Conservation (phyloP, 2,888 invertebrate genomes). For the Elmis aenea region DNA sequence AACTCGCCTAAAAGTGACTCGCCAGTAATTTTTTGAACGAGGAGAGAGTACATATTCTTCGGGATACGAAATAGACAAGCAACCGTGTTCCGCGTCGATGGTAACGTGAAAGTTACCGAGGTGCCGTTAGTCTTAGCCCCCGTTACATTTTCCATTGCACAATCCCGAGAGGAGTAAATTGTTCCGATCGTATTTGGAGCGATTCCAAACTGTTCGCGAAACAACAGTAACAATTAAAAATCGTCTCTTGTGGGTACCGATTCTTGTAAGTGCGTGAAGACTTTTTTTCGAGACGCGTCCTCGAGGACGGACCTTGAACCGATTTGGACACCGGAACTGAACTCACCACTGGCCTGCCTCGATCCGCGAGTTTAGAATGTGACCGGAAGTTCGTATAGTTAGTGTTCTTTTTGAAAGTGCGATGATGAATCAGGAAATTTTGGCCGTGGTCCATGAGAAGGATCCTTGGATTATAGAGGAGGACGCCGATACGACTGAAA, state of each 20-base stretch:
- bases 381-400: slow-evolving; percentile 10
- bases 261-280: no score
- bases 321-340: slow-evolving; percentile 7
- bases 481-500: slow-evolving; percentile 20
- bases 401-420: no score
- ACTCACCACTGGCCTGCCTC: background rate
- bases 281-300: background rate
- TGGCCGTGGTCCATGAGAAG: slow-evolving; percentile 44
- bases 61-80: slow-evolving; percentile 15
- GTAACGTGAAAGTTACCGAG: slow-evolving; percentile 24
- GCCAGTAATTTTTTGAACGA: slow-evolving; percentile 1
- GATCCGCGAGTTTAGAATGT: background rate
- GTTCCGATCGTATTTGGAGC: slow-evolving; percentile 8
- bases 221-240: no score
- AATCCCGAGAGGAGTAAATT: slow-evolving; percentile 8
- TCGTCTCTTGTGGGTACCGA: no score
- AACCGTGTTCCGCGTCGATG: slow-evolving; percentile 23
- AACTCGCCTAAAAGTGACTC: background rate
- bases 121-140: slow-evolving; percentile 22
- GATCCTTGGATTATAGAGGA: slow-evolving; percentile 43
- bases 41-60: no score
- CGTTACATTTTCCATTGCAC: slow-evolving; percentile 20
- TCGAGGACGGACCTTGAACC: slow-evolving; percentile 11
- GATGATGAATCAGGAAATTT: slow-evolving; percentile 39
- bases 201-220: slow-evolving; percentile 1